phyloP scores from a whole-genome alignment of 2,113 vertebrate species.

The Sceloporus tristichus region DNA sequence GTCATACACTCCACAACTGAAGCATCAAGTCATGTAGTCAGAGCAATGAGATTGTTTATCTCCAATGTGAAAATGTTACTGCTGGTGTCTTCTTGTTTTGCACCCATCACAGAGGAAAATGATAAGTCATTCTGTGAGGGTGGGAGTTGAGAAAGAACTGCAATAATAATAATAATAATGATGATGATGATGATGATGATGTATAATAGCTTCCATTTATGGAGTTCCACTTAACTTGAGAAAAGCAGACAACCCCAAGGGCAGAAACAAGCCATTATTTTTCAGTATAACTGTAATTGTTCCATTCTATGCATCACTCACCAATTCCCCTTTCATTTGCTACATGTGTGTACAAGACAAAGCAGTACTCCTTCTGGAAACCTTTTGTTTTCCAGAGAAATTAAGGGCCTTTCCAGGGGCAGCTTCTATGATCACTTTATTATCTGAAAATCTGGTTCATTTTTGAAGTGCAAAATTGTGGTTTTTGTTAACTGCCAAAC shows the following conservation, averaged over 20 bases:
- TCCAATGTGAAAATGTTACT: neutral
- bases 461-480: slow-evolving; percentile 67
- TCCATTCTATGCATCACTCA: slow-evolving; percentile 58
- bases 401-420: slow-evolving; percentile 67
- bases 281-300: slow-evolving; percentile 64
- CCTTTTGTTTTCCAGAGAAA: slow-evolving; percentile 74
- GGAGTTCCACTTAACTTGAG: slow-evolving; percentile 67
- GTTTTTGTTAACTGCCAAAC: slow-evolving; percentile 74
- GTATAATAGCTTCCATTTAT: slow-evolving; percentile 68
- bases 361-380: slow-evolving; percentile 72
- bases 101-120: neutral
- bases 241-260: slow-evolving; percentile 64
- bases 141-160: slow-evolving; percentile 26
- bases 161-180: slow-evolving; percentile 46
- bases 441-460: slow-evolving; percentile 71
- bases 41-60: neutral
- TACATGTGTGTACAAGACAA: slow-evolving; percentile 66
- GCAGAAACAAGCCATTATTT: slow-evolving; percentile 68
- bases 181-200: slow-evolving; percentile 43
- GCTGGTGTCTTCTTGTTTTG: neutral
- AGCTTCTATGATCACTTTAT: slow-evolving; percentile 71
- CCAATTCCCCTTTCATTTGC: slow-evolving; percentile 61
- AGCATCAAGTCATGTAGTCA: neutral
- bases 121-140: neutral
- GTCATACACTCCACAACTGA: neutral